Percentiles rank a stretch among this genome's conserved stretches.
Evolutionary conservation across 53 echinoderm and acorn worm species (phyloP).

Genomic region (Mesocentrotus franciscanus): DNA sequence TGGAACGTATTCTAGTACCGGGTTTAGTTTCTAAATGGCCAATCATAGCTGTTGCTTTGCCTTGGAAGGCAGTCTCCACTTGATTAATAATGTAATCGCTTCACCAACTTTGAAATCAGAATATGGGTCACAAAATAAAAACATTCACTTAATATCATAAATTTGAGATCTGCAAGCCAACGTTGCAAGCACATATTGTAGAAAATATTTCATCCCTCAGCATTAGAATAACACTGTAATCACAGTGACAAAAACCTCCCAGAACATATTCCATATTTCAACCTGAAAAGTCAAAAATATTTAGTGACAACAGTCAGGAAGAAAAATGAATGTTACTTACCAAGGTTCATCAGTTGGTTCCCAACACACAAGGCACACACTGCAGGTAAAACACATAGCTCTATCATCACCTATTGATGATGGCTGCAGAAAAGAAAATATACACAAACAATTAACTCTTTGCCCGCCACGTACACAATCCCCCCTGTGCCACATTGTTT

Average conservation of each 20-base stretch:
- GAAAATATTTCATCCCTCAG: background rate
- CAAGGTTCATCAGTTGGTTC: slow-evolving; percentile 99
- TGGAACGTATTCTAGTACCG: no score
- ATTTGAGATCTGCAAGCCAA: no score
- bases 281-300: background rate
- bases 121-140: no score
- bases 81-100: no score
- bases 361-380: slow-evolving; percentile 99
- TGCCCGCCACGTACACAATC: no score
- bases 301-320: background rate
- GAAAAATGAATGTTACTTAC: slow-evolving; percentile 66
- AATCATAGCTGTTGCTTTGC: background rate
- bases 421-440: slow-evolving; percentile 78
- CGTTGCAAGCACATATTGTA: no score
- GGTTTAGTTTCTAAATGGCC: background rate
- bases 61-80: no score
- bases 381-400: slow-evolving; percentile 98
- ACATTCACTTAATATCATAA: no score
- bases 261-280: background rate
- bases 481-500: no score
- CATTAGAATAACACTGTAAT: background rate
- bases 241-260: background rate
- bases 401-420: slow-evolving; percentile 95
- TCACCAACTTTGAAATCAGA: no score
- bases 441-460: slow-evolving; percentile 32